phyloP scores from a whole-genome alignment of 2,888 invertebrate species.

The Pachliopta kotzebuea region DNA sequence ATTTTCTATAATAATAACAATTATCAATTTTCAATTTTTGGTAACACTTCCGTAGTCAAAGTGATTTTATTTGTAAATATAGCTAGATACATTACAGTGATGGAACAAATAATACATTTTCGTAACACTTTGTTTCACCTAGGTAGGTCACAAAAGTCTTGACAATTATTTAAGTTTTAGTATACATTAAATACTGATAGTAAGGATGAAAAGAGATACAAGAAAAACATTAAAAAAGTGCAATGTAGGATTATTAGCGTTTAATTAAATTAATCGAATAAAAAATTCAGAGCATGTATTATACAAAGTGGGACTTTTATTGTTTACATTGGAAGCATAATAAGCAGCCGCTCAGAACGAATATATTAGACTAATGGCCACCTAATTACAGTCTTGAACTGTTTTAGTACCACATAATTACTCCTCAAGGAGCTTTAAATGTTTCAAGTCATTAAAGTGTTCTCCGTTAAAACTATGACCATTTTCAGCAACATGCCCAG shows the following conservation, averaged over 20 bases:
- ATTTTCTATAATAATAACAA: not conserved
- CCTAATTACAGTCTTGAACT: slow-evolving; percentile 67
- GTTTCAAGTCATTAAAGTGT: slow-evolving; percentile 11
- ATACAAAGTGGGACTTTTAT: slow-evolving; percentile 49
- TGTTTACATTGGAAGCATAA: slow-evolving; percentile 49
- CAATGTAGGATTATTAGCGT: slow-evolving; percentile 9
- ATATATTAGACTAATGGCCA: slow-evolving; percentile 70
- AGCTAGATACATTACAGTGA: too few species aligned
- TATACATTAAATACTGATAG: not conserved
- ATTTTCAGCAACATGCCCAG: slow-evolving; percentile 6
- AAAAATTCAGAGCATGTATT: slow-evolving; percentile 41
- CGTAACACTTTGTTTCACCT: too few species aligned
- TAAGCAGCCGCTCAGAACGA: slow-evolving; percentile 49
- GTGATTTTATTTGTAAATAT: too few species aligned
- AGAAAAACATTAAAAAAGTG: not conserved
- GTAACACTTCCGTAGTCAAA: slow-evolving; percentile 14
- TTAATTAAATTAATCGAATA: slow-evolving; percentile 2
- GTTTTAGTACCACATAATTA: slow-evolving; percentile 63
- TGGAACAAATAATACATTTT: too few species aligned
- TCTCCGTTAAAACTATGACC: slow-evolving; percentile 25
- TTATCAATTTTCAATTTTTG: too few species aligned
- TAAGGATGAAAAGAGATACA: not conserved
- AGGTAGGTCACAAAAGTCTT: not conserved
- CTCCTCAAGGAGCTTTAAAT: slow-evolving; percentile 54
- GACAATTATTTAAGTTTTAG: not conserved